phyloP scores from a whole-genome alignment of 1,140 invertebrate species.

The Eubasilissa regina region DNA sequence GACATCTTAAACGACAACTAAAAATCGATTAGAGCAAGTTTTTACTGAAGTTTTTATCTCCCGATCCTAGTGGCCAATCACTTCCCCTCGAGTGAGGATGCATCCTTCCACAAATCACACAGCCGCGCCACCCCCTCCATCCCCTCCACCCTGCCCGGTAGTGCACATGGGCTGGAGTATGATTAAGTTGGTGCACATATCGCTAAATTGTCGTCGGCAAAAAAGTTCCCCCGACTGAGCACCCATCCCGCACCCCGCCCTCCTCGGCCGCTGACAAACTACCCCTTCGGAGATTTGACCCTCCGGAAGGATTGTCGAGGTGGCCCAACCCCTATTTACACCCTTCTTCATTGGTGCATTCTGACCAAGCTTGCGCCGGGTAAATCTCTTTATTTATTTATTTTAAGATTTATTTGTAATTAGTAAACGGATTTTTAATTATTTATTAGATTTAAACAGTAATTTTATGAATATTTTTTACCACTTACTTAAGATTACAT shows the following conservation, averaged over 20 bases:
- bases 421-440: no score
- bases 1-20: no score
- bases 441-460: no score
- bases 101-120: conserved; percentile 42
- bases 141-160: neutral
- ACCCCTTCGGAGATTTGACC: conserved; percentile 27
- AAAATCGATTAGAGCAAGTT: no score
- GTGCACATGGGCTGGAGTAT: conserved; percentile 41
- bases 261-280: conserved; percentile 6
- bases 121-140: conserved; percentile 1
- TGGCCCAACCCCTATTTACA: conserved; percentile 45
- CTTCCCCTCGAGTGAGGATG: neutral
- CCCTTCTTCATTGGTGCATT: conserved; percentile 50
- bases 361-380: neutral
- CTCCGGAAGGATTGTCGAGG: conserved; percentile 53
- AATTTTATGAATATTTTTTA: no score
- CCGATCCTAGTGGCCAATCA: conserved; percentile 9
- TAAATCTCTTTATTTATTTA: neutral
- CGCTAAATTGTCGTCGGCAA: conserved; percentile 48
- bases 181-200: conserved; percentile 49
- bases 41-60: no score
- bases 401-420: no score
- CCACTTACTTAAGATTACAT: no score
- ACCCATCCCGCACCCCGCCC: neutral
- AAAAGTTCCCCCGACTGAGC: conserved; percentile 39